Base-by-base conservation (phyloP, 2,888 invertebrate species). In the Dorcus parallelipipedus region DNA sequence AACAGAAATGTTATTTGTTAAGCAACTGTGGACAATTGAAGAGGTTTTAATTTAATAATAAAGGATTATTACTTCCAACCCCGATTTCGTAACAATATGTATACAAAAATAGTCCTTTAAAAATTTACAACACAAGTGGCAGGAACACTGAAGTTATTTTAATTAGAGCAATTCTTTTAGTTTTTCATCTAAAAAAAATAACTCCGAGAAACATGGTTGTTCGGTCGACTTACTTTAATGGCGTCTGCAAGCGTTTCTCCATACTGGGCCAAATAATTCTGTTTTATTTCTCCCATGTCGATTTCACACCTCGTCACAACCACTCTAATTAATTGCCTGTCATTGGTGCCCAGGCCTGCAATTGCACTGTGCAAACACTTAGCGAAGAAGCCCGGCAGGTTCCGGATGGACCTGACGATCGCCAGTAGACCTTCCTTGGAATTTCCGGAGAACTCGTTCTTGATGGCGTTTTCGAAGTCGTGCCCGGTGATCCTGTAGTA, bases 321-420 rank as follows among this genome's bases (percentile, higher is more conserved):
- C 57, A 95, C 81, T 71, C 95, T 87, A 68, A 95, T 94, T 65
- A 96, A 82, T 68, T 91, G 89, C 50, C 85, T 83, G 76, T 96
- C 95, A 72, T 93, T 90, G 3, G 95, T 96, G 60, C 96, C 96
- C 64, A 91, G 77, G 3, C 96, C 95, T 73, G 90, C 90, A 93
- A 96, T 93, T 54, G 91, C 88, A 73, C 91, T 88, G 78, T 94
- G 88, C 53, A 96, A 81, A 45, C 90, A 86, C 73, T 91, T 89
- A 0, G 95, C 95, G 79, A 94, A 95, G 82, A 89, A 96, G 39
- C 85, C 83, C 0, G 90, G 83, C 76, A 89, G 87, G 76, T 93
- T 90, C 71, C 87, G 87, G 1, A 91, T 89, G 63, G 89, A 88
- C 76, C 88, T 87, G 57, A 91, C 89, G 54, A 94, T 90, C 59